Evolutionary conservation across 2,888 invertebrate genomes (phyloP).

Genomic region (Tenthredo scrophulariae): DNA sequence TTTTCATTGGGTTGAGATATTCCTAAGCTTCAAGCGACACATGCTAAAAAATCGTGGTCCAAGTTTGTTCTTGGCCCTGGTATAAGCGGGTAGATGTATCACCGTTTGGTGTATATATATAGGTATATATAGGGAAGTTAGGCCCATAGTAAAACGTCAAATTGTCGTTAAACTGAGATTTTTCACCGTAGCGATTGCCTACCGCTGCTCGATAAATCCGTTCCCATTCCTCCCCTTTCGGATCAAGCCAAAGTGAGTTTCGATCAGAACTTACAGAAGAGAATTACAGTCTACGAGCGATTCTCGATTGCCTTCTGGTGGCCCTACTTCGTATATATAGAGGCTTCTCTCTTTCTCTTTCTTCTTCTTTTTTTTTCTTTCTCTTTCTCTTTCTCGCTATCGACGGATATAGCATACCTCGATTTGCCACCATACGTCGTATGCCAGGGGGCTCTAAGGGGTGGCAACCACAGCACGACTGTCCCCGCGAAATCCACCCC

Average conservation of each 20-base stretch:
- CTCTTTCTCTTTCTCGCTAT: neutral
- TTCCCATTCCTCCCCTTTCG: slow-evolving; percentile 56
- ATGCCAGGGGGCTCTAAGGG: slow-evolving; percentile 64
- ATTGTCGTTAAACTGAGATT: slow-evolving; percentile 61
- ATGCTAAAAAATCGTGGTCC: neutral
- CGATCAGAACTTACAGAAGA: slow-evolving; percentile 72
- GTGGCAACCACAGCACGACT: slow-evolving; percentile 77
- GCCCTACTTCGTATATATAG: slow-evolving; percentile 1
- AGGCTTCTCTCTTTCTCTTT: neutral
- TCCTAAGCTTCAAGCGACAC: neutral
- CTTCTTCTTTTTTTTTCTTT: neutral
- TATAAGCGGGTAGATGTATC: neutral
- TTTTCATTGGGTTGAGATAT: no score
- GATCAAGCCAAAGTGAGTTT: slow-evolving; percentile 69
- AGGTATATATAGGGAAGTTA: slow-evolving; percentile 1
- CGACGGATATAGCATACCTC: slow-evolving; percentile 62
- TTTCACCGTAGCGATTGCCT: slow-evolving; percentile 60
- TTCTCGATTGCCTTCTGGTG: slow-evolving; percentile 67
- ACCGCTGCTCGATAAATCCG: slow-evolving; percentile 58
- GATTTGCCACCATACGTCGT: slow-evolving; percentile 73
- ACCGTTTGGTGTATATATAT: neutral
- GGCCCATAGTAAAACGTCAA: slow-evolving; percentile 55
- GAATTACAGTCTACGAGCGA: slow-evolving; percentile 72
- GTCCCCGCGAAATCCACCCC: slow-evolving; percentile 63
- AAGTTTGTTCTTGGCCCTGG: neutral